phyloP scores from a whole-genome alignment of 2,797 vertebrate species.

The Pseudochirops cupreus region DNA sequence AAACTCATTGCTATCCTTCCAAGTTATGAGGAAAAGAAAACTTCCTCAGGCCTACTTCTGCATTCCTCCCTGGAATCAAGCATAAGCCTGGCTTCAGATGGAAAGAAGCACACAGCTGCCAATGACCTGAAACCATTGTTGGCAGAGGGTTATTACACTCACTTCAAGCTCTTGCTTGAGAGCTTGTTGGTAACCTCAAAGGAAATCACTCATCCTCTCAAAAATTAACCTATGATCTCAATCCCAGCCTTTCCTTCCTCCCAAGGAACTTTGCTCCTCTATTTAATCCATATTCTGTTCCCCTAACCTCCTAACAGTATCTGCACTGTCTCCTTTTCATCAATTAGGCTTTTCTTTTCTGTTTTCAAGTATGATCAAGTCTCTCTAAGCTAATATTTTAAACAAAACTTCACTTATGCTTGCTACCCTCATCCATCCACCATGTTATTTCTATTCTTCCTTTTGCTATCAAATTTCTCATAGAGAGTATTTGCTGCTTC shows the following conservation, averaged over 20 bases:
- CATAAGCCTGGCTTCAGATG: neutral
- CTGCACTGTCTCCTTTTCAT: neutral
- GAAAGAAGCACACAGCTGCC: slow-evolving; percentile 10
- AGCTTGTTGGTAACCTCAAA: neutral
- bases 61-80: slow-evolving; percentile 6
- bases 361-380: neutral
- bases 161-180: neutral
- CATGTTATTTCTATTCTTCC: neutral
- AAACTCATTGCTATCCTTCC: neutral
- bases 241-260: neutral
- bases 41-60: slow-evolving; percentile 14
- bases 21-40: neutral
- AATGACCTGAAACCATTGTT: slow-evolving; percentile 23
- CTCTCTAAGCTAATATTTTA: neutral
- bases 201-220: neutral
- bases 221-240: neutral
- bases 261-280: neutral
- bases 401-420: neutral
- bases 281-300: neutral
- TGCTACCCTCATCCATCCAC: neutral
- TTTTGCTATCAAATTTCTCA: neutral
- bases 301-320: neutral
- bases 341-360: neutral
- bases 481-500: neutral
- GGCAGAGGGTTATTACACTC: slow-evolving; percentile 3